Conservation (phyloP, 2,888 invertebrate genomes). For the Cheilosia variabilis region DNA sequence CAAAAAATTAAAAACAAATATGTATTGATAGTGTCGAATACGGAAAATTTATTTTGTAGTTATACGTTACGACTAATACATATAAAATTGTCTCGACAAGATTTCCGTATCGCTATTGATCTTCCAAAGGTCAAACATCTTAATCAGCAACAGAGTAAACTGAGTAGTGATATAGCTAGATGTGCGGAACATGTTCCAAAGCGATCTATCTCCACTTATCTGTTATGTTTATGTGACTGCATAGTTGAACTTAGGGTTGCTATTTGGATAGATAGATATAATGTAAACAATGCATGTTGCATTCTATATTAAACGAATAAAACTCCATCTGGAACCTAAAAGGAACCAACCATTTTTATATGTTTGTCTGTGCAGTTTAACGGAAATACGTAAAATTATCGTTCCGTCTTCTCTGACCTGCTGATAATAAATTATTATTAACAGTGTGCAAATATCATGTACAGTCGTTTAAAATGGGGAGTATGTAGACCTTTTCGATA, state of each 20-base stretch:
- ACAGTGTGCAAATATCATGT: not conserved
- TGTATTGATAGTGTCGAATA: slow-evolving; percentile 48
- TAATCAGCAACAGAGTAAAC: slow-evolving; percentile 48
- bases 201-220: not conserved
- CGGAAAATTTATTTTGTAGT: slow-evolving; percentile 57
- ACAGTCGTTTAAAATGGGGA: not conserved
- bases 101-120: slow-evolving; percentile 71
- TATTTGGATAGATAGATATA: no score
- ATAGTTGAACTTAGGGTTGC: not conserved
- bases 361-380: no score
- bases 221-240: not conserved
- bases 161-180: slow-evolving; percentile 26
- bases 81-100: slow-evolving; percentile 62
- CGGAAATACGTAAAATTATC: slow-evolving; percentile 13
- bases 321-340: not conserved
- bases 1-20: slow-evolving; percentile 23
- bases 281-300: not conserved
- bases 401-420: not conserved
- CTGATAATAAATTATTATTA: slow-evolving; percentile 35
- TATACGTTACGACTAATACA: slow-evolving; percentile 16
- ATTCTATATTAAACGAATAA: slow-evolving; percentile 5
- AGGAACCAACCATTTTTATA: no score
- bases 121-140: slow-evolving; percentile 69
- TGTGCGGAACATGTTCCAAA: slow-evolving; percentile 5
- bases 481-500: not conserved